Evolutionary conservation across 2,113 vertebrate species (phyloP), one percentile per base, ranked within the genome.

Genomic region (Neolamprologus ventralis): DNA sequence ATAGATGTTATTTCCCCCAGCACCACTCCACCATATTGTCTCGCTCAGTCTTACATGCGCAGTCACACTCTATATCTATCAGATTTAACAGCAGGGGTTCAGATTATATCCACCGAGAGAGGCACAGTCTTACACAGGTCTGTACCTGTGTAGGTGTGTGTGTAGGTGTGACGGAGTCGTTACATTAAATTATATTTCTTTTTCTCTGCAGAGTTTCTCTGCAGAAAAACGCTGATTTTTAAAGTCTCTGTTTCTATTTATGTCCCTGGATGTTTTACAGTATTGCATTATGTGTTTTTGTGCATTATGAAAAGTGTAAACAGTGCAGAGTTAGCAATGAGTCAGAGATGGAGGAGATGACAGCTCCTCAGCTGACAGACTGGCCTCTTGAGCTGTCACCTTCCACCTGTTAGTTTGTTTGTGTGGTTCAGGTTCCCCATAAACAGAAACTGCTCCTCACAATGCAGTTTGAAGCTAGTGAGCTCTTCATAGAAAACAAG

Each of bases 31-130:
- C 37, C 31, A 14, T 73, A 82, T 60, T 21, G 4, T 7, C 23
- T 68, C 23, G 6, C 23, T 49, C 13, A 26, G 57, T 85, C 21
- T 55, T 49, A 68, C 68, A n/a, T 80, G n/a, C 49, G 55, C 80
- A 65, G 58, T 81, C 87, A 87, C 84, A 51, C 81, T 54, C 80
- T 89, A 87, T 88, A 89, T 82, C 87, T 87, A 88, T 90, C 88
- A 92, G 90, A 91, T 94, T 93, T 93, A 94, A 73, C 86, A 90
- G 87, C 88, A 87, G 81, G 91, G 87, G 85, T 85, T 90, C 9
- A 45, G 94, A 95, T 96, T 94, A 94, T 82, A 81, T 85, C 42
- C 58, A 68, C 45, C 26, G 81, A 55, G 80, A 89, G 55, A 85
- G 83, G 81, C 60, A 47, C 60, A 86, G 37, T 85, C 73, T 88